These are phyloP conservation scores for Oreochromis tanganicae DNA, from an alignment of 2,113 vertebrate species.

Conservation along the genomic window DNA sequence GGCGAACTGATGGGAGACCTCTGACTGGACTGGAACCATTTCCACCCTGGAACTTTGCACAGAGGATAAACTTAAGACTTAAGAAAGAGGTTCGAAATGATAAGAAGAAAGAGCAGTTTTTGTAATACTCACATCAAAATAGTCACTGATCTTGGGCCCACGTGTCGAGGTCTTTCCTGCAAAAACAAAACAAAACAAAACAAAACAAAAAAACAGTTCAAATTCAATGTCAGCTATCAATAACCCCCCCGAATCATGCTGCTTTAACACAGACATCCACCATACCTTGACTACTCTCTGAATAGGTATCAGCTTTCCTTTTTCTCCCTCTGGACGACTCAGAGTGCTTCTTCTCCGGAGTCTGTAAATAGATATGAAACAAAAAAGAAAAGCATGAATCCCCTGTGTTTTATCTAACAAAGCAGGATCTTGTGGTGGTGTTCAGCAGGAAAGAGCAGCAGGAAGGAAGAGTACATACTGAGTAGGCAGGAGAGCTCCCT, in stretches of 20 bases:
- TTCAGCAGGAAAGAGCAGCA: conserved; percentile 24
- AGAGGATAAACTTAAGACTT: not conserved
- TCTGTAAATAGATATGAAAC: conserved; percentile 72
- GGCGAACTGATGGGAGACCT: conserved; percentile 87
- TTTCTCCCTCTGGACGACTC: conserved; percentile 95
- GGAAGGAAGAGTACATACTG: conserved; percentile 65
- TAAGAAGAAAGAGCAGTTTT: not conserved
- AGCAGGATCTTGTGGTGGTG: conserved; percentile 3
- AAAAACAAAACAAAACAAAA: conserved; percentile 48
- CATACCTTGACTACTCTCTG: conserved; percentile 95
- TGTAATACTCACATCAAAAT: conserved; percentile 87
- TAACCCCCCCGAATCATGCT: not conserved
- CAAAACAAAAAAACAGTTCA: not conserved
- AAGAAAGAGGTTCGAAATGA: not conserved
- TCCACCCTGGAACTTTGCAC: conserved; percentile 87
- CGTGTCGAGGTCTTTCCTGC: conserved; percentile 90
- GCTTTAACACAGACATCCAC: not conserved
- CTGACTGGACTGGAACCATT: conserved; percentile 97
- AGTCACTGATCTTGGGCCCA: conserved; percentile 97
- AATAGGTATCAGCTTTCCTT: conserved; percentile 95
- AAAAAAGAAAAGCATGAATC: not conserved
- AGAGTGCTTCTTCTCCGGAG: conserved; percentile 96
- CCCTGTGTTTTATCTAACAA: conserved; percentile 26
- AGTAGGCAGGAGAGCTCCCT: conserved; percentile 77
- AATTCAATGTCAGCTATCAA: not conserved